These are phyloP conservation scores for Drosophila guanche DNA, from an alignment of 1,140 invertebrate species.

Conservation along the genomic window DNA sequence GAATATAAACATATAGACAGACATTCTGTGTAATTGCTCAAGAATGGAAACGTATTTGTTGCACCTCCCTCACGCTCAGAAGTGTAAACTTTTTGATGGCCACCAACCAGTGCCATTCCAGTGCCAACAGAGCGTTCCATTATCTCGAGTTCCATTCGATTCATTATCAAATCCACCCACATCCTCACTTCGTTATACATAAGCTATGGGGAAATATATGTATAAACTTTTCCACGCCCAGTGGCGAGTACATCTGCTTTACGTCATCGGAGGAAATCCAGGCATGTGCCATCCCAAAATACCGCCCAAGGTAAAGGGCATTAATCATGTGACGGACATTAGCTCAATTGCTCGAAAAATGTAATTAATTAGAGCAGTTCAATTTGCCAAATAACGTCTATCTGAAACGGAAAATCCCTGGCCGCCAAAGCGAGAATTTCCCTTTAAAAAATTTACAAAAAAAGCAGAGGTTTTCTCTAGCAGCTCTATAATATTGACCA, in stretches of 20 bases:
- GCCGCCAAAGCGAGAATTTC: background rate
- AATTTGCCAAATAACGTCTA: background rate
- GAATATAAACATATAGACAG: conserved; percentile 19
- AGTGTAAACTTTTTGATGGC: conserved; percentile 11
- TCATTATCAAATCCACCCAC: background rate
- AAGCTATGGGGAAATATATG: conserved; percentile 13
- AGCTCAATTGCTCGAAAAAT: conserved; percentile 12
- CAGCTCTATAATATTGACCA: no score
- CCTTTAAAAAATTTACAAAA: background rate
- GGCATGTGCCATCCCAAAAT: conserved; percentile 30
- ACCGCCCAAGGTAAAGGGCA: conserved; percentile 24
- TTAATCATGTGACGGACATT: conserved; percentile 22
- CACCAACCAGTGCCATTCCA: conserved; percentile 9
- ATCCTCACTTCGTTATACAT: conserved; percentile 2
- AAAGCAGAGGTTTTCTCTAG: no score
- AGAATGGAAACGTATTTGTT: background rate
- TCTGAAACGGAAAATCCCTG: no score
- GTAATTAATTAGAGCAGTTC: conserved; percentile 16
- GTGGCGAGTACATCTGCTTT: conserved; percentile 21
- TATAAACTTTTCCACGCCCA: conserved; percentile 5
- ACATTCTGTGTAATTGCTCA: conserved; percentile 38
- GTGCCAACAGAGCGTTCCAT: conserved; percentile 5
- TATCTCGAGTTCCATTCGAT: conserved; percentile 21
- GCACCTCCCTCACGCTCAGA: no score
- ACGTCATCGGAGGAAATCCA: conserved; percentile 26